phyloP scores from a whole-genome alignment of 2,888 invertebrate genomes.

The Azorinus chamasolen region DNA sequence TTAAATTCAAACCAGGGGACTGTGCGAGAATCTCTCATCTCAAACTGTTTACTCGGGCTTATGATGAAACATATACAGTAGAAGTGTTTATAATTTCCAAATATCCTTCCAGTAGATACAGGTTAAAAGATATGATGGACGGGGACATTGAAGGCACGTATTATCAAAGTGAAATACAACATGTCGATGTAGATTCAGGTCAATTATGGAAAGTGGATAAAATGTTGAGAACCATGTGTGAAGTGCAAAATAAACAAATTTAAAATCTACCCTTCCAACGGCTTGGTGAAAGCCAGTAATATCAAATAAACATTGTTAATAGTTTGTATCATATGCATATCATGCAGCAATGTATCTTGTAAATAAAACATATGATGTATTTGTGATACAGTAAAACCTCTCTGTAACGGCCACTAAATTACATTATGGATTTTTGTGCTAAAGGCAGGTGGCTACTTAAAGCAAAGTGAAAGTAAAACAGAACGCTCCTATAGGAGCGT shows the following conservation, averaged over 20 bases:
- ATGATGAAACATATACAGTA: constrained; percentile 53
- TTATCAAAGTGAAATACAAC: constrained; percentile 37
- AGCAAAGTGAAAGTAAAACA: too few relatives aligned
- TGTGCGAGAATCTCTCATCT: constrained; percentile 3
- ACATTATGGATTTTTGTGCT: too few relatives aligned
- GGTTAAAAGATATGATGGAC: constrained; percentile 22
- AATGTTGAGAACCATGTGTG: neutral
- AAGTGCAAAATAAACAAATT: constrained; percentile 3
- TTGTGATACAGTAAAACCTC: too few relatives aligned
- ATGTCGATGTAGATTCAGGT: constrained; percentile 14
- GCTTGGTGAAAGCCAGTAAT: too few relatives aligned
- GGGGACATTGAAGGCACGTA: constrained; percentile 29
- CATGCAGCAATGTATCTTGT: too few relatives aligned
- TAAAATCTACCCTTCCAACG: too few relatives aligned
- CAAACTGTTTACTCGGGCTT: constrained; percentile 19
- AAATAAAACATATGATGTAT: too few relatives aligned
- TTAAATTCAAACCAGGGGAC: constrained; percentile 13
- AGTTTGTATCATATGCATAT: too few relatives aligned
- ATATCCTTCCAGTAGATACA: constrained; percentile 24
- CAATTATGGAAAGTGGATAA: constrained; percentile 9
- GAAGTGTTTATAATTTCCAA: constrained; percentile 31
- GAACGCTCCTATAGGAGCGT: too few relatives aligned
- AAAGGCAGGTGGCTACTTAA: too few relatives aligned
- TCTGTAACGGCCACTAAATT: too few relatives aligned
- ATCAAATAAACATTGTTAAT: too few relatives aligned